These are phyloP conservation scores for Actinostola sp. DNA, from an alignment of 92 coral and sea anemone genomes.

Conservation along the genomic window DNA sequence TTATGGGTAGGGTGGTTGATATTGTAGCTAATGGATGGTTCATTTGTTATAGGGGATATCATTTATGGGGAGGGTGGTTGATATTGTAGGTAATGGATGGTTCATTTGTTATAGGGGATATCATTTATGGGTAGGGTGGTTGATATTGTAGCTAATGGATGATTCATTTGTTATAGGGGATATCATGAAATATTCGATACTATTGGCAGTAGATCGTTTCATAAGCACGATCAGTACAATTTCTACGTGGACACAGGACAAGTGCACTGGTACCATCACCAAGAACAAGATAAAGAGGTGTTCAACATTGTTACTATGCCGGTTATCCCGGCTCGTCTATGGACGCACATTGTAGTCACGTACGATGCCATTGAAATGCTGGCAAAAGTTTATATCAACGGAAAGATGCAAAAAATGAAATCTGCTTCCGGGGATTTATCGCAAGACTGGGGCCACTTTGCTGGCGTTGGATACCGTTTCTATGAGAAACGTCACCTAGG, in stretches of 20 bases:
- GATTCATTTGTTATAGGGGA: slow-evolving; percentile 67
- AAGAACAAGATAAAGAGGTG: slow-evolving; percentile 86
- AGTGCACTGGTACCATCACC: slow-evolving; percentile 96
- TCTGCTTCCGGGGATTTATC: slow-evolving; percentile 94
- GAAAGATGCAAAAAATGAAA: slow-evolving; percentile 71
- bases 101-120: background rate
- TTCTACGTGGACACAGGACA: slow-evolving; percentile 92
- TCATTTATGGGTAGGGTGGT: too few relatives aligned
- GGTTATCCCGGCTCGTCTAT: slow-evolving; percentile 87
- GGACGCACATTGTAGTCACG: slow-evolving; percentile 88
- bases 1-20: too few relatives aligned
- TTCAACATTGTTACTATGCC: slow-evolving; percentile 87
- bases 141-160: too few relatives aligned
- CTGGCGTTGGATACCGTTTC: slow-evolving; percentile 96
- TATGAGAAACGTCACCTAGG: slow-evolving; percentile 69
- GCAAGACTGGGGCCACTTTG: slow-evolving; percentile 99
- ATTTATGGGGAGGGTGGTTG: too few relatives aligned
- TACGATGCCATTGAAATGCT: slow-evolving; percentile 82
- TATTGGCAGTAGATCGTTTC: slow-evolving; percentile 92
- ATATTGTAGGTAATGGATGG: too few relatives aligned
- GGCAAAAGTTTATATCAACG: slow-evolving; percentile 89
- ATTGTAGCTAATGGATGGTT: too few relatives aligned
- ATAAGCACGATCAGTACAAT: slow-evolving; percentile 95
- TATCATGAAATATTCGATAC: slow-evolving; percentile 93
- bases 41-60: too few relatives aligned